phyloP scores from a whole-genome alignment of 2,888 invertebrate species.

The Pteria penguin region DNA sequence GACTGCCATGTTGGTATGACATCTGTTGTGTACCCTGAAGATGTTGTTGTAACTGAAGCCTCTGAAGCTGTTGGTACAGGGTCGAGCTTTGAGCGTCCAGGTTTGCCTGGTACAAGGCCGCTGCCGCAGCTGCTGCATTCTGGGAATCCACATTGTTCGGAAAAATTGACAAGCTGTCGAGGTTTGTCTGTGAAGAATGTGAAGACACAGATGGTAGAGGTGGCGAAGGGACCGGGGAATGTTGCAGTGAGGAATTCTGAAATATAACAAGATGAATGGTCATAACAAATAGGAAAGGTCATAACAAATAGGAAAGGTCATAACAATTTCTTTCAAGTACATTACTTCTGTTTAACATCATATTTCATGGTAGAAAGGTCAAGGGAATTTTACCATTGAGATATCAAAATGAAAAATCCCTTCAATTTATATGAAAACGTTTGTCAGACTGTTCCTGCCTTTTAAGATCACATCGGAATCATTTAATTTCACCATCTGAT shows the following conservation, averaged over 20 bases:
- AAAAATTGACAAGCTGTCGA: conserved; percentile 28
- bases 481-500: too few species aligned
- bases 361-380: too few species aligned
- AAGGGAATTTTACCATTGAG: too few species aligned
- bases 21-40: conserved; percentile 43
- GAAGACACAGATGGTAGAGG: conserved; percentile 66
- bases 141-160: neutral
- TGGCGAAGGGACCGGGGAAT: conserved; percentile 70
- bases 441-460: too few species aligned
- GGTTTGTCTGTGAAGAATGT: conserved; percentile 55
- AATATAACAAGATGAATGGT: too few species aligned
- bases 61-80: conserved; percentile 81
- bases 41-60: conserved; percentile 78
- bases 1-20: conserved; percentile 53
- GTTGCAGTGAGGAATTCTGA: conserved; percentile 56
- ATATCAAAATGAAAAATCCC: too few species aligned
- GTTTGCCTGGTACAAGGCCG: conserved; percentile 60
- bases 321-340: too few species aligned
- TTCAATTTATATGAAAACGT: too few species aligned
- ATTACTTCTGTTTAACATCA: too few species aligned
- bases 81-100: conserved; percentile 76
- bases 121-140: neutral
- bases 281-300: too few species aligned
- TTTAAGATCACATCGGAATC: too few species aligned
- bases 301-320: too few species aligned